These are phyloP conservation scores for Rhodophaea formosa DNA, from an alignment of 2,888 invertebrate genomes.

Conservation along the genomic window DNA sequence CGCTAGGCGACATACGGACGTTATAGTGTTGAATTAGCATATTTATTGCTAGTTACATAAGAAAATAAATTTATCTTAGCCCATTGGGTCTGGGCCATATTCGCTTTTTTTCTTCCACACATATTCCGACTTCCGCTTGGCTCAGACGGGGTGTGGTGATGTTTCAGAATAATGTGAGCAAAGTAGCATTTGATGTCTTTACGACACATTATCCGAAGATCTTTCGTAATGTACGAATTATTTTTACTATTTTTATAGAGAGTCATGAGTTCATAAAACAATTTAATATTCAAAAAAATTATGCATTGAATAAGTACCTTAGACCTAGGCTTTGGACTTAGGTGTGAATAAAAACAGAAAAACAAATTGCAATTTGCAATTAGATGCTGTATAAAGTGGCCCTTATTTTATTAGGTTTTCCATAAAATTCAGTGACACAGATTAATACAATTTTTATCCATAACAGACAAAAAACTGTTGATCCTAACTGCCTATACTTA, in stretches of 20 bases:
- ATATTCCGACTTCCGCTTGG: constrained; percentile 49
- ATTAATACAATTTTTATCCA: too few species aligned
- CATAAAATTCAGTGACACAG: too few species aligned
- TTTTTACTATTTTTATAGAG: neutral
- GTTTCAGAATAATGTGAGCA: neutral
- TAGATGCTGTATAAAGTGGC: too few species aligned
- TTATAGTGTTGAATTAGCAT: constrained; percentile 79
- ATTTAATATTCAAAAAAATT: too few species aligned
- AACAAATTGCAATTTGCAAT: too few species aligned
- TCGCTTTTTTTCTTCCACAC: constrained; percentile 46
- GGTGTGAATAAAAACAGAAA: too few species aligned
- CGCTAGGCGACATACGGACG: constrained; percentile 78
- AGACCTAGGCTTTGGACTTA: too few species aligned
- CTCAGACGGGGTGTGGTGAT: constrained; percentile 39
- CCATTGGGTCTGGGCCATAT: constrained; percentile 63
- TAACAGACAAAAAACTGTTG: too few species aligned
- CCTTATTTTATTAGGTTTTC: too few species aligned
- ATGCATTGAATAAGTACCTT: too few species aligned
- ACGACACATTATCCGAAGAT: neutral
- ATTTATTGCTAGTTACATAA: constrained; percentile 78
- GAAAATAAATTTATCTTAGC: constrained; percentile 74
- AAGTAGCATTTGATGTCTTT: neutral
- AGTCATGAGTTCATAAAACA: too few species aligned
- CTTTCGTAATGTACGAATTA: neutral
- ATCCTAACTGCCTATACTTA: too few species aligned